phyloP scores from a whole-genome alignment of 92 coral and sea anemone genomes.

The Scolanthus callimorphus region DNA sequence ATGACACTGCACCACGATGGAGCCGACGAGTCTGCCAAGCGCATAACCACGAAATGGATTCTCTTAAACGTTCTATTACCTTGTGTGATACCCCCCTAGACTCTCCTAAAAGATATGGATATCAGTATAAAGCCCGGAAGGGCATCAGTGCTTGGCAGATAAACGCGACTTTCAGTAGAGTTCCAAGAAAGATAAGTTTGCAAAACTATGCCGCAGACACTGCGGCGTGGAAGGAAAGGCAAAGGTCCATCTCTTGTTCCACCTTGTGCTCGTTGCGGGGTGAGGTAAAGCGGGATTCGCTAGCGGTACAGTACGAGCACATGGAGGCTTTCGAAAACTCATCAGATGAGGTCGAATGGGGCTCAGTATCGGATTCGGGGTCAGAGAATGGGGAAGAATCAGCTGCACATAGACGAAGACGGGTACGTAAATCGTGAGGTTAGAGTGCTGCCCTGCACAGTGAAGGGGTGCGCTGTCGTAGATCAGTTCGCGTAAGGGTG shows the following conservation, averaged over 20 bases:
- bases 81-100: background rate
- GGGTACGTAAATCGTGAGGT: too few species aligned
- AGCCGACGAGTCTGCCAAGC: background rate
- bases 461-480: too few species aligned
- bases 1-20: background rate
- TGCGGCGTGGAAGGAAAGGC: constrained; percentile 13
- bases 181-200: constrained; percentile 6
- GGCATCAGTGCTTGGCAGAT: background rate
- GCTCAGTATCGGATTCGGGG: background rate
- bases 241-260: constrained; percentile 11
- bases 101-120: background rate
- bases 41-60: too few species aligned
- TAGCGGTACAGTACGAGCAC: background rate
- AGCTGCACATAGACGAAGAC: constrained; percentile 6
- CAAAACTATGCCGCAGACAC: constrained; percentile 11
- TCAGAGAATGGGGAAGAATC: background rate
- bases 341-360: background rate
- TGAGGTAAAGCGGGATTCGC: background rate
- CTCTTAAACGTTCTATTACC: constrained; percentile 4
- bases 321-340: background rate
- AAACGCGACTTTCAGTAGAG: background rate
- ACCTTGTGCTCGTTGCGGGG: background rate
- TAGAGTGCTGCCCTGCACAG: too few species aligned
- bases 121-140: background rate
- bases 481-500: too few species aligned